Evolutionary conservation across 2,888 invertebrate species (phyloP).

Genomic region (Hedya salicella): DNA sequence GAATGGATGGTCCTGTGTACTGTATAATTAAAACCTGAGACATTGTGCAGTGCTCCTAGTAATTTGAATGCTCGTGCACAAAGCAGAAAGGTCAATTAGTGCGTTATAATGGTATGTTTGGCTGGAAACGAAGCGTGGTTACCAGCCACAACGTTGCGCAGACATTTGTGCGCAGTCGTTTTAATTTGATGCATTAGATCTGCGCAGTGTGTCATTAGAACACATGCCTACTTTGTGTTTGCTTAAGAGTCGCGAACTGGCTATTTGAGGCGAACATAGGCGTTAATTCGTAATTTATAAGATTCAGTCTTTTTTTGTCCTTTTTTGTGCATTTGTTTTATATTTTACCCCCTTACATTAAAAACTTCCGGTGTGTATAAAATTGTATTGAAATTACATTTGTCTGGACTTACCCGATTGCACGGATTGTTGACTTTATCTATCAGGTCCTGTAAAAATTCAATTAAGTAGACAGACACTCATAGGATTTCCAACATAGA

Average conservation of each 20-base stretch:
- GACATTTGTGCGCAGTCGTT: conserved; percentile 57
- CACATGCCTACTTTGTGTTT: conserved; percentile 78
- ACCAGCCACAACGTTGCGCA: conserved; percentile 58
- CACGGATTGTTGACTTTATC: too few species aligned
- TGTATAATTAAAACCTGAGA: conserved; percentile 52
- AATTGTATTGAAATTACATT: too few species aligned
- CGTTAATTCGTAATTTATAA: conserved; percentile 49
- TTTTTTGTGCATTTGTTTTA: background rate
- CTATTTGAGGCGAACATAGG: conserved; percentile 69
- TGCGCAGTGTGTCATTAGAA: conserved; percentile 67
- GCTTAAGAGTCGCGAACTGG: conserved; percentile 76
- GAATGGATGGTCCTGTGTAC: conserved; percentile 50
- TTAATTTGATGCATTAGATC: conserved; percentile 68
- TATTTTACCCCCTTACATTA: background rate
- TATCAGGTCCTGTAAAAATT: too few species aligned
- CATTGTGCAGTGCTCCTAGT: conserved; percentile 53
- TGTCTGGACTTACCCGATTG: too few species aligned
- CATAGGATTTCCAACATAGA: too few species aligned
- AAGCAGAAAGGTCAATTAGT: conserved; percentile 64
- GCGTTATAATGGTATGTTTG: conserved; percentile 61
- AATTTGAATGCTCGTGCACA: conserved; percentile 62
- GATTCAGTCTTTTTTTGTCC: background rate
- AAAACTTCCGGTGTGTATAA: too few species aligned
- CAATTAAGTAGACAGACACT: too few species aligned
- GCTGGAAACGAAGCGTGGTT: conserved; percentile 68